Percentiles rank a stretch among this genome's conserved stretches.
Conservation (phyloP, 1,140 invertebrate genomes). For the Nasonia giraulti region DNA sequence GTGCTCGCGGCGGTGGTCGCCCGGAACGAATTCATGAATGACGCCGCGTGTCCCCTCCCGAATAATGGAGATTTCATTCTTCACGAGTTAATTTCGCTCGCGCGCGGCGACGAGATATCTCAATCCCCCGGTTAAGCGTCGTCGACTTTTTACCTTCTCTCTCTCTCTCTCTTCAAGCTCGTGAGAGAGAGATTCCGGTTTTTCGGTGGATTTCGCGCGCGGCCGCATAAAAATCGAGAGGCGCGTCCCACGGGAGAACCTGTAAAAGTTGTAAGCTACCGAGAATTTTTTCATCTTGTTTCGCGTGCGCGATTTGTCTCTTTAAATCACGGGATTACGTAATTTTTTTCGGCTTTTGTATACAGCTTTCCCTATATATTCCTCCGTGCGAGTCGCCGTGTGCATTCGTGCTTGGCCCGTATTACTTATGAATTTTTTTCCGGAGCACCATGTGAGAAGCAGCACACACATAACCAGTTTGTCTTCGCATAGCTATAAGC, state of each 20-base stretch:
- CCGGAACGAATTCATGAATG: slow-evolving; percentile 45
- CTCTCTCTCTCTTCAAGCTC: background rate
- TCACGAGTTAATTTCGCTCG: slow-evolving; percentile 36
- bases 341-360: background rate
- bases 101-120: slow-evolving; percentile 28
- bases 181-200: slow-evolving; percentile 24
- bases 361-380: too few relatives aligned
- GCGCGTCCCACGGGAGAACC: background rate
- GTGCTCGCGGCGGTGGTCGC: background rate
- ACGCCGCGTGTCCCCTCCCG: background rate
- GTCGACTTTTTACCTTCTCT: background rate
- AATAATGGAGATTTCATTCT: slow-evolving; percentile 46
- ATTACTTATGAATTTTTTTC: background rate
- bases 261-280: background rate
- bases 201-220: slow-evolving; percentile 11
- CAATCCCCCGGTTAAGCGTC: slow-evolving; percentile 13
- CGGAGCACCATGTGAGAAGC: background rate
- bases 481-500: background rate
- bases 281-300: background rate
- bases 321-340: slow-evolving; percentile 25
- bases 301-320: background rate
- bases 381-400: too few relatives aligned
- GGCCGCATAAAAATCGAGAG: slow-evolving; percentile 7
- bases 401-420: background rate
- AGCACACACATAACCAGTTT: background rate